Base-by-base conservation (phyloP, 1,140 invertebrate genomes). In the Aphis gossypii region DNA sequence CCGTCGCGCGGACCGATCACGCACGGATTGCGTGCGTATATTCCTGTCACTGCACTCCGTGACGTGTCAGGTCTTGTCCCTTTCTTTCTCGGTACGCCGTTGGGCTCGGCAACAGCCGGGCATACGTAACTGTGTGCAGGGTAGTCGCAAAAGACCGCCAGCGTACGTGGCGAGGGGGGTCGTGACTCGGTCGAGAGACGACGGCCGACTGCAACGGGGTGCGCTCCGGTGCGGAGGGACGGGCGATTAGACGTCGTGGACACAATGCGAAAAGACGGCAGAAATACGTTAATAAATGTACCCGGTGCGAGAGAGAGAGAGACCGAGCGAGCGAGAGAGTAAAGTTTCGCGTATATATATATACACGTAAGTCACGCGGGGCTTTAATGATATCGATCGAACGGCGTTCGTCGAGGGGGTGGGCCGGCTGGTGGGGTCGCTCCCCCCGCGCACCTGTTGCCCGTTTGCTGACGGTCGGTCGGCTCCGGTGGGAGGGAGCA, bases 391-490 rank as follows among this genome's bases (percentile, higher is more conserved):
- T 90, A 90, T 90, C 89, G 89, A 90, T 90, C 89, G 89, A 30
- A 38, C 88, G 21, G 35, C 88, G 25, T 56, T 23, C 4, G 35
- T 14, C n/a, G n/a, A 6, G 1, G 14, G 14, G 89, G 25, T 30
- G 25, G n/a, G 56, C 23, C 1, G 54, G 14, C 18, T 35, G 38
- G 56, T 68, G 54, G 89, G 89, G 89, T 90, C 38, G 89, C 30
- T 56, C 56, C 41, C 87, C 89, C 89, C 87, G 56, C 89, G 89
- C 56, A 90, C 89, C 56, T 90, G 89, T 90, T 90, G 89, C 89
- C 88, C 88, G 35, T 23, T 21, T 8, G 21, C 38, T 41, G 54
- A 20, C 1, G 23, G 88, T 14, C 21, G 88, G 51, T 56, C 21
- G 51, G 88, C 88, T 41, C 14, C 3, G 51, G 88, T 35, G 25